Conservation (phyloP, 2,888 invertebrate genomes). For the Ecliptopera silaceata region DNA sequence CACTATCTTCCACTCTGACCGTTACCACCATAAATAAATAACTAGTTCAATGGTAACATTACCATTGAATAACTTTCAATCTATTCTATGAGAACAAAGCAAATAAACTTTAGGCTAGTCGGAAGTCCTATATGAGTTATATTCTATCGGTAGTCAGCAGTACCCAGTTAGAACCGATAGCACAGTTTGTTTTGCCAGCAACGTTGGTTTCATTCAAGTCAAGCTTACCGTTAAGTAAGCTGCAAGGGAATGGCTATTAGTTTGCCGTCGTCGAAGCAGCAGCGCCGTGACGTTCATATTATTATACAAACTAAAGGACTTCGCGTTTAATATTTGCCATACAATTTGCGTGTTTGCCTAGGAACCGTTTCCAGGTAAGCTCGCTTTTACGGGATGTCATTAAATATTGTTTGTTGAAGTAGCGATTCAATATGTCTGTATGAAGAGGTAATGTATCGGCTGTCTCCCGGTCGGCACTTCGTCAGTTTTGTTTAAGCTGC, state of each 20-base stretch:
- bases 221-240: constrained; percentile 73
- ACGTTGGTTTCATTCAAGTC: constrained; percentile 68
- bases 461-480: constrained; percentile 42
- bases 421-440: constrained; percentile 40
- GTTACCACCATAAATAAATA: constrained; percentile 41
- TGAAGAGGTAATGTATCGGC: constrained; percentile 44
- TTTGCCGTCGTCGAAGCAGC: constrained; percentile 43
- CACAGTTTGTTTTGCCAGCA: constrained; percentile 59
- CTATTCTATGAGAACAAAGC: constrained; percentile 14
- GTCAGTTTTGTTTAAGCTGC: constrained; percentile 48
- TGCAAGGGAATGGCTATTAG: constrained; percentile 57
- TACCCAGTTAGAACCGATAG: constrained; percentile 52
- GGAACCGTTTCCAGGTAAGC: constrained; percentile 69
- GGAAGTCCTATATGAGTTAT: constrained; percentile 42
- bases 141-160: constrained; percentile 36
- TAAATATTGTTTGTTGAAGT: constrained; percentile 54
- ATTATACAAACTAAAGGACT: constrained; percentile 63
- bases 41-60: constrained; percentile 41
- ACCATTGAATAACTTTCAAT: constrained; percentile 27
- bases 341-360: constrained; percentile 77
- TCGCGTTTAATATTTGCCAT: constrained; percentile 69
- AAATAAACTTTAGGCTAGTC: constrained; percentile 25
- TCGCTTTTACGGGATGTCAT: constrained; percentile 55
- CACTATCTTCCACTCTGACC: constrained; percentile 52
- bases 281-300: constrained; percentile 58